Conservation (phyloP, 2,888 invertebrate genomes). For the Thymelicus lineola region DNA sequence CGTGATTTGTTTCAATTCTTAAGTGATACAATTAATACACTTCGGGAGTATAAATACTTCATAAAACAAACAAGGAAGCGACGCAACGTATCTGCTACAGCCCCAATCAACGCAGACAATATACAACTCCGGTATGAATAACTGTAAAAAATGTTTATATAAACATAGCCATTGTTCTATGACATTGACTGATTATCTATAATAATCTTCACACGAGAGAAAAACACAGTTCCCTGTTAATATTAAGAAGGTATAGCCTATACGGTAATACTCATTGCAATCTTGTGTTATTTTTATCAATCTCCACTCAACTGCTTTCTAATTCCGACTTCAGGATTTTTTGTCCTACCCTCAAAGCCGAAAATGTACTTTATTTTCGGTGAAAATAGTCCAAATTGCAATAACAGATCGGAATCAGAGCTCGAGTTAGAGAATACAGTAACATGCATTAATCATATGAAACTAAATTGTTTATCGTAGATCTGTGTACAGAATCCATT, state of each 20-base stretch:
- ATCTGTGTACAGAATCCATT: conserved; percentile 42
- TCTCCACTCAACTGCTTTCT: conserved; percentile 69
- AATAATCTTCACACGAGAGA: conserved; percentile 49
- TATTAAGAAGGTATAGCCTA: conserved; percentile 49
- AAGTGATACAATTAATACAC: too few relatives aligned
- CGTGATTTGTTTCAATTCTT: too few relatives aligned
- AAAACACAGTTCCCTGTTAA: conserved; percentile 46
- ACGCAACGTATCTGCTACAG: neutral
- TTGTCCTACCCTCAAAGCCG: conserved; percentile 28
- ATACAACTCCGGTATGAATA: conserved; percentile 19
- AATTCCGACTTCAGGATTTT: conserved; percentile 54
- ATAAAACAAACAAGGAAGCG: conserved; percentile 2
- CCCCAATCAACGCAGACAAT: conserved; percentile 1
- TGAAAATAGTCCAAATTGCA: conserved; percentile 48
- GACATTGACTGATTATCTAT: conserved; percentile 59
- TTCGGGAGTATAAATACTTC: too few relatives aligned
- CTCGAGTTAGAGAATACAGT: conserved; percentile 52
- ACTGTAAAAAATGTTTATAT: conserved; percentile 38
- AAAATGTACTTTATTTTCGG: conserved; percentile 43
- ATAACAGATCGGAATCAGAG: conserved; percentile 28
- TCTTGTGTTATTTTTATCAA: conserved; percentile 73
- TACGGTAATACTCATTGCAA: conserved; percentile 59
- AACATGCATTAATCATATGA: conserved; percentile 81
- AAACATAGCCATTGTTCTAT: conserved; percentile 47
- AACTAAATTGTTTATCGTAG: conserved; percentile 71